These are phyloP conservation scores for Mayetiola destructor DNA, from an alignment of 2,888 invertebrate species.

Conservation along the genomic window DNA sequence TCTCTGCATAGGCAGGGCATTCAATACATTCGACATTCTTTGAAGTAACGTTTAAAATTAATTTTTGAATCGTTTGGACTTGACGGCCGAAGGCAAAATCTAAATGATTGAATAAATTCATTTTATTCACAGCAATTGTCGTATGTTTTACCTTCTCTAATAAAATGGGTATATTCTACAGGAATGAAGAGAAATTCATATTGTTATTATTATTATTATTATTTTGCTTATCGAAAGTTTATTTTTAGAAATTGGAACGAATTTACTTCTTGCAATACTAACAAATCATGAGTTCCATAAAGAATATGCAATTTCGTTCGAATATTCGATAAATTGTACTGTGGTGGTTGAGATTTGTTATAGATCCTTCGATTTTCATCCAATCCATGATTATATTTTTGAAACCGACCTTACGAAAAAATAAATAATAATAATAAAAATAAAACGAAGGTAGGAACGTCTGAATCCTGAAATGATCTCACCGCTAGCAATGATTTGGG, in stretches of 20 bases:
- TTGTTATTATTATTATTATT: background rate
- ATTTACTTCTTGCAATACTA: background rate
- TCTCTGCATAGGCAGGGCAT: too few species aligned
- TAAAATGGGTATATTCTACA: background rate
- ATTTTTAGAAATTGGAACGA: too few species aligned
- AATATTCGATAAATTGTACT: background rate
- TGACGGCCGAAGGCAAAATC: too few species aligned
- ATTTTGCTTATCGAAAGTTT: too few species aligned
- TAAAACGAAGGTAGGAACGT: background rate
- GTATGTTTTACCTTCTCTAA: background rate
- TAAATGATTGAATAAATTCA: constrained; percentile 23
- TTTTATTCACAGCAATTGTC: background rate
- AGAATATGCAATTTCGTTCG: background rate
- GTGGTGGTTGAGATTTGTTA: background rate
- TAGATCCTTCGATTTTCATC: background rate
- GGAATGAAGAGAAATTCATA: background rate
- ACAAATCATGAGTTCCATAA: background rate
- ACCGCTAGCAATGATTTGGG: background rate
- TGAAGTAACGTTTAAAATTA: too few species aligned
- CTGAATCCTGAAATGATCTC: too few species aligned
- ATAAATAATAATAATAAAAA: background rate
- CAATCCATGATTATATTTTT: background rate
- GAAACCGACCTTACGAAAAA: background rate
- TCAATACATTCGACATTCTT: too few species aligned
- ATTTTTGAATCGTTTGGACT: too few species aligned